Conservation (phyloP, 2,888 invertebrate species). For the Eupithecia vulgata region DNA sequence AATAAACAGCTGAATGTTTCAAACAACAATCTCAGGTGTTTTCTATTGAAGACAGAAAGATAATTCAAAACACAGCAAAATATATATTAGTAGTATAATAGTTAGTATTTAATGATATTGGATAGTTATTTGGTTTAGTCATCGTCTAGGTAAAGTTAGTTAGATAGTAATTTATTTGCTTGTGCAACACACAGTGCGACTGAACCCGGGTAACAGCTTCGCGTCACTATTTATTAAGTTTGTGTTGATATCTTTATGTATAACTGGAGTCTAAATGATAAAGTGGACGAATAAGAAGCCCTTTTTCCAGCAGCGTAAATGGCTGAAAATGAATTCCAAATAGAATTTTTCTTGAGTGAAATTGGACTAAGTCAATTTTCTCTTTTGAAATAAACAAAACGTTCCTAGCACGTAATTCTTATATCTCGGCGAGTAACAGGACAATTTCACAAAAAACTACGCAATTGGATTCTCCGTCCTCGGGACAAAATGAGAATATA, state of each 20-base stretch:
- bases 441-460: conserved; percentile 11
- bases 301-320: background rate
- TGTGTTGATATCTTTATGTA: background rate
- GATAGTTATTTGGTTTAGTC: too few species aligned
- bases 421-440: background rate
- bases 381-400: conserved; percentile 1
- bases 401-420: background rate
- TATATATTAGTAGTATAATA: too few species aligned
- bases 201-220: too few species aligned
- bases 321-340: conserved; percentile 2
- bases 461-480: background rate
- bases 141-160: too few species aligned
- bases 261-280: background rate
- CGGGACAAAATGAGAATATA: conserved; percentile 3
- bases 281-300: background rate
- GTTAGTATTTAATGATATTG: too few species aligned
- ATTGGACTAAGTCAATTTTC: conserved; percentile 9
- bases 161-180: background rate
- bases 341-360: conserved; percentile 1
- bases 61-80: background rate
- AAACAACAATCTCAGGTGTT: background rate
- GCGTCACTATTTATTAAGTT: background rate
- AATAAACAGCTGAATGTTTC: background rate
- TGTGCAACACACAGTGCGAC: background rate
- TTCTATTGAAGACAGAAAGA: background rate